These are phyloP conservation scores for Drosophila atripex DNA, from an alignment of 2,888 invertebrate genomes.

Conservation along the genomic window DNA sequence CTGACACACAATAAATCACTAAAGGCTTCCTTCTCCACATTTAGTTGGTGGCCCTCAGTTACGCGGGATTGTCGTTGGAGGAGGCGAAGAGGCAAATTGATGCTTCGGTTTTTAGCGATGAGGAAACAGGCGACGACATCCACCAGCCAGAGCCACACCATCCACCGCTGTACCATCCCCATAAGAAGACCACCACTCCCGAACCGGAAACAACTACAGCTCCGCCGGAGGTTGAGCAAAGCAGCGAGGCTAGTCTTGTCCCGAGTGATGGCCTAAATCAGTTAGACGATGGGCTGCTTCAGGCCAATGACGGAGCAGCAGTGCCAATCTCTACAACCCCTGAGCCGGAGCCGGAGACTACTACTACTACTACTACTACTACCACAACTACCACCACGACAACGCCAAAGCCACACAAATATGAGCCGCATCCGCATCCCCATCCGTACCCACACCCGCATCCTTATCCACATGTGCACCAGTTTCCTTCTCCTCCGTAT, in stretches of 20 bases:
- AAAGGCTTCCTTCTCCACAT: neutral
- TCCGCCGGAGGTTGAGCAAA: slow-evolving; percentile 21
- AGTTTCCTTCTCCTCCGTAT: slow-evolving; percentile 6
- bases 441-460: slow-evolving; percentile 8
- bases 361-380: slow-evolving; percentile 35
- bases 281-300: slow-evolving; percentile 28
- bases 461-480: slow-evolving; percentile 5
- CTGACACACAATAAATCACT: neutral
- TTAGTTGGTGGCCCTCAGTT: slow-evolving; percentile 51
- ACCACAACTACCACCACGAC: slow-evolving; percentile 40
- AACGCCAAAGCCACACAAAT: slow-evolving; percentile 23
- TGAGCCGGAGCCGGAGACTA: slow-evolving; percentile 44
- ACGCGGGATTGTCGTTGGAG: slow-evolving; percentile 11
- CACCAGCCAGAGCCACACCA: slow-evolving; percentile 7
- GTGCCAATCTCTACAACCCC: slow-evolving; percentile 43
- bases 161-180: slow-evolving; percentile 4
- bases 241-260: slow-evolving; percentile 20
- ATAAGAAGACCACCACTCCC: slow-evolving; percentile 20
- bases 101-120: slow-evolving; percentile 24
- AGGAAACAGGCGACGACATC: slow-evolving; percentile 39
- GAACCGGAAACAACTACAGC: slow-evolving; percentile 39
- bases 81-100: slow-evolving; percentile 14
- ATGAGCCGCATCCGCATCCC: slow-evolving; percentile 18
- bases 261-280: slow-evolving; percentile 32
- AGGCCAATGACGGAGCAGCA: slow-evolving; percentile 10